Evolutionary conservation across 2,113 vertebrate genomes (phyloP).

Genomic region (Saimiri boliviensis): DNA sequence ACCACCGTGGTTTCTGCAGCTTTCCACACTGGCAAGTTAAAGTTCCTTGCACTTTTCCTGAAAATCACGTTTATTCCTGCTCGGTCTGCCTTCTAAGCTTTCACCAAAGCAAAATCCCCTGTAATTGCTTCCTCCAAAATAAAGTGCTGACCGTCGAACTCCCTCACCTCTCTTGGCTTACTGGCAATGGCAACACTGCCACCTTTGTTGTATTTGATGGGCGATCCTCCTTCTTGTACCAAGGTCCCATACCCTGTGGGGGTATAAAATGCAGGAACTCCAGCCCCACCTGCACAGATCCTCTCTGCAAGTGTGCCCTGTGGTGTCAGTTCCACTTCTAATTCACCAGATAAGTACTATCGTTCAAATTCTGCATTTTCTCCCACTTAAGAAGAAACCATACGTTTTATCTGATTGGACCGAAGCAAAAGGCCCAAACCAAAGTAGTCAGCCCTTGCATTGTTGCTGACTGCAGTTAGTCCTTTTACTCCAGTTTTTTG

Average conservation of each 20-base stretch:
- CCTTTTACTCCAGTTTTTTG: slow-evolving; percentile 93
- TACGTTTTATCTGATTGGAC: slow-evolving; percentile 97
- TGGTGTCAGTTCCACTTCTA: slow-evolving; percentile 97
- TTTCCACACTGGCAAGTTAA: slow-evolving; percentile 99
- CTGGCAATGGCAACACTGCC: no score
- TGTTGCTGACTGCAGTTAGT: slow-evolving; percentile 97
- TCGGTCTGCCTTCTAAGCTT: no score
- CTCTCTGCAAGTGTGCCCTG: slow-evolving; percentile 98
- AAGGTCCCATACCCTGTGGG: slow-evolving; percentile 97
- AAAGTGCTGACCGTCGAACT: no score
- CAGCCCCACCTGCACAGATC: slow-evolving; percentile 96
- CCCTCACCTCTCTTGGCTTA: no score
- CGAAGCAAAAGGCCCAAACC: slow-evolving; percentile 94
- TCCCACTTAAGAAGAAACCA: slow-evolving; percentile 98
- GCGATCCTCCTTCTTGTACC: slow-evolving; percentile 89
- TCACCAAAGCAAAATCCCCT: no score
- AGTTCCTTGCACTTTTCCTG: slow-evolving; percentile 98
- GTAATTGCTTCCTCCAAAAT: no score
- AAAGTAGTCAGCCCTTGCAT: slow-evolving; percentile 98
- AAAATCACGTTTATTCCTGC: no score
- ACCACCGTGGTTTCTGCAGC: slow-evolving; percentile 95
- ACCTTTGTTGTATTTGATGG: no score
- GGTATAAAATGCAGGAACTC: slow-evolving; percentile 97
- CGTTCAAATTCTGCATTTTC: slow-evolving; percentile 98
- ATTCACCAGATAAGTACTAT: slow-evolving; percentile 94